Conservation (phyloP, 1,140 invertebrate genomes). For the Fopius arisanus region DNA sequence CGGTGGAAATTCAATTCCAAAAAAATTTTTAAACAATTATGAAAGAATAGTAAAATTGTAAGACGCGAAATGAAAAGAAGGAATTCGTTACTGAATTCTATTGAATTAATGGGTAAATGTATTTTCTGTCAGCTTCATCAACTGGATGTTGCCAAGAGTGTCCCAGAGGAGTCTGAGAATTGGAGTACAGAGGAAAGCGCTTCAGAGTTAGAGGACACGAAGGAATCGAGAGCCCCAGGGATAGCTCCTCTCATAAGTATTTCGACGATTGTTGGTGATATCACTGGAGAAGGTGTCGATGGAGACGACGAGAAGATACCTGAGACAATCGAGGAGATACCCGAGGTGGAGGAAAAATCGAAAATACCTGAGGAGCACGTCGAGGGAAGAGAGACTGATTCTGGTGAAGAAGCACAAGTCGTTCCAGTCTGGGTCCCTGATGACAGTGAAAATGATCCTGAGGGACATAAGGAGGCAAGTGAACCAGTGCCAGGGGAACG, state of each 20-base stretch:
- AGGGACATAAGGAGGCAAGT: not conserved
- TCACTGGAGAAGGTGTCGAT: conserved; percentile 56
- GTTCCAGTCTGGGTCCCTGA: conserved; percentile 53
- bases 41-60: too few relatives aligned
- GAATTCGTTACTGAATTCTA: too few relatives aligned
- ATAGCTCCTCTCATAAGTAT: conserved; percentile 76
- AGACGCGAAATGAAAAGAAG: too few relatives aligned
- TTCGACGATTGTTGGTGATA: conserved; percentile 73
- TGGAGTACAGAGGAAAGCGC: conserved; percentile 18
- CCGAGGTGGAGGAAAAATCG: conserved; percentile 28
- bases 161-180: conserved; percentile 43
- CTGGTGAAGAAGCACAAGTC: conserved; percentile 51
- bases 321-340: conserved; percentile 15
- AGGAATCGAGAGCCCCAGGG: conserved; percentile 38
- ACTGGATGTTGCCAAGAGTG: conserved; percentile 33
- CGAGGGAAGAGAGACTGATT: conserved; percentile 23
- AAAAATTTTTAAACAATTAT: too few relatives aligned
- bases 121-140: conserved; percentile 9
- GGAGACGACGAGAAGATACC: conserved; percentile 1
- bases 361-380: conserved; percentile 33
- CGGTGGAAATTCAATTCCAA: too few relatives aligned
- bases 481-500: conserved; percentile 46
- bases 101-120: too few relatives aligned
- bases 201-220: conserved; percentile 36
- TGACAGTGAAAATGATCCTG: conserved; percentile 41